Conservation (phyloP, 2,888 invertebrate genomes). For the Ornithoptera priamus region DNA sequence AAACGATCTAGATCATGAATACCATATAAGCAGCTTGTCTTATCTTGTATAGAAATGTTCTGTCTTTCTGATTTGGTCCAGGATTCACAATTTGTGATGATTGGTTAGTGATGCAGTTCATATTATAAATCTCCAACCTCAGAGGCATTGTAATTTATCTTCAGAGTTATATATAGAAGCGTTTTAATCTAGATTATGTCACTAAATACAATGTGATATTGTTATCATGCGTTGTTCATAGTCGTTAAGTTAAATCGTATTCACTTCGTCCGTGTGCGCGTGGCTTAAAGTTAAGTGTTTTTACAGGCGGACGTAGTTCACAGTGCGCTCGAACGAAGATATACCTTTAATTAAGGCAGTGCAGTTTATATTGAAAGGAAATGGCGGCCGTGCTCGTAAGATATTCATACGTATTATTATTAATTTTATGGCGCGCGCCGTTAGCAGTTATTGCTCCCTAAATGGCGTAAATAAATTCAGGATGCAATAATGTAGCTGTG, state of each 20-base stretch:
- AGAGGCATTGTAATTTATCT: too few species aligned
- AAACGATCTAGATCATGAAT: too few species aligned
- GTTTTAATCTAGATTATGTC: background rate
- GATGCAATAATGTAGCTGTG: constrained; percentile 3
- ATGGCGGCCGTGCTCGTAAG: constrained; percentile 25
- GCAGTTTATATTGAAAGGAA: constrained; percentile 29
- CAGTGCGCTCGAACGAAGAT: constrained; percentile 26
- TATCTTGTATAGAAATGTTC: too few species aligned
- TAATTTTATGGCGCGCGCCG: constrained; percentile 25
- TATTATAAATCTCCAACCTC: too few species aligned
- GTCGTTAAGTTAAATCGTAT: background rate
- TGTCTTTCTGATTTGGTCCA: too few species aligned
- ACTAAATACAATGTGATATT: background rate
- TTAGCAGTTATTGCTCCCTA: constrained; percentile 9
- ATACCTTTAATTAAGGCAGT: constrained; percentile 31
- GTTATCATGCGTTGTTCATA: background rate
- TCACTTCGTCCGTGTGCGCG: background rate
- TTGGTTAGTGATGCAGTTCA: too few species aligned
- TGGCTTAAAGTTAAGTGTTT: constrained; percentile 19
- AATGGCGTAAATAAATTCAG: constrained; percentile 20
- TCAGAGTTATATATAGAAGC: too few species aligned
- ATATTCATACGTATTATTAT: constrained; percentile 30
- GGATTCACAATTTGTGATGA: too few species aligned
- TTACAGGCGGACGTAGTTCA: constrained; percentile 29
- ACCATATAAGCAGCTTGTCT: too few species aligned